Conservation (phyloP, 2,797 vertebrate species). For the Pampus argenteus region DNA sequence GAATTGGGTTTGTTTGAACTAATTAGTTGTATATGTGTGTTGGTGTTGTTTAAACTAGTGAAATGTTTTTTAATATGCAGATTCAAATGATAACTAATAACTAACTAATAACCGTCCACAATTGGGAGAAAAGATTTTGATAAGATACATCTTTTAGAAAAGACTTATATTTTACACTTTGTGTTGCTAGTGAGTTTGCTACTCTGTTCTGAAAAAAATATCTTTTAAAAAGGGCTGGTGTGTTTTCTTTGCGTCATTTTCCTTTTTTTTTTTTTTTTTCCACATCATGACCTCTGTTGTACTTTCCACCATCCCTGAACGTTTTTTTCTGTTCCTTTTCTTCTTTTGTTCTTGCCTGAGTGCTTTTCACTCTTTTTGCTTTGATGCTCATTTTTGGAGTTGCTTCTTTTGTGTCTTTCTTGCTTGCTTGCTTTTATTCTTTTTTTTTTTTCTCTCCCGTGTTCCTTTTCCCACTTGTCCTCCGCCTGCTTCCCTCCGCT, state of each 20-base stretch:
- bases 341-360: constrained; percentile 74
- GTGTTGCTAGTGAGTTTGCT: constrained; percentile 9
- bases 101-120: background rate
- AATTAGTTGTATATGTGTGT: background rate
- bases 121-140: background rate
- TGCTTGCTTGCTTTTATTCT: constrained; percentile 76
- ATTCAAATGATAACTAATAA: background rate
- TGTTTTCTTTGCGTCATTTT: constrained; percentile 64
- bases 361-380: constrained; percentile 76
- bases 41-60: background rate
- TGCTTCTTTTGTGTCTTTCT: constrained; percentile 79
- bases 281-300: constrained; percentile 65
- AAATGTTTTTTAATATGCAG: background rate
- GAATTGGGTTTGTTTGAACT: background rate
- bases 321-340: constrained; percentile 65
- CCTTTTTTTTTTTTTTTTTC: constrained; percentile 62
- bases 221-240: constrained; percentile 40
- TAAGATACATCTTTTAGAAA: background rate
- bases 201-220: constrained; percentile 35
- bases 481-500: constrained; percentile 70
- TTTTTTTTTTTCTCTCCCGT: constrained; percentile 51
- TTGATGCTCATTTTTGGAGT: constrained; percentile 82
- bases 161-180: background rate
- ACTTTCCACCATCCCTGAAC: constrained; percentile 63
- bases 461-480: constrained; percentile 73